phyloP scores from a whole-genome alignment of 2,113 vertebrate genomes.

The Romanogobio albipinnatus region DNA sequence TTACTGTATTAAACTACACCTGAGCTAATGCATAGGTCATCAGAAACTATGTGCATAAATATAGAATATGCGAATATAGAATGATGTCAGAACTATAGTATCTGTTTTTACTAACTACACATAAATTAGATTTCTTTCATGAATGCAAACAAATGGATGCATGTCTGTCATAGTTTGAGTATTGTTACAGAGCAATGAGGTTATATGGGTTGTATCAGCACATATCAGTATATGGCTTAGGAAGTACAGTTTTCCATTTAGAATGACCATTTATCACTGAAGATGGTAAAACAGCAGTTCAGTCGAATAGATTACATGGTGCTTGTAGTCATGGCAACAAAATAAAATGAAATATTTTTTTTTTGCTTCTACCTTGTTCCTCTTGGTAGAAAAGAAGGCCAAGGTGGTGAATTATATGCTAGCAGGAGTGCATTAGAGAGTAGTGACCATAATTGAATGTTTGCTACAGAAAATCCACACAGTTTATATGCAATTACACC shows the following conservation, averaged over 20 bases:
- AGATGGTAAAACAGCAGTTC: neutral
- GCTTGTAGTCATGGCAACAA: slow-evolving; percentile 15
- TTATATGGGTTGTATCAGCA: neutral
- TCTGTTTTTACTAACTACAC: neutral
- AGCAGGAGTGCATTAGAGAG: neutral
- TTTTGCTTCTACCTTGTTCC: neutral
- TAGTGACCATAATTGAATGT: neutral
- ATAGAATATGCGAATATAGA: neutral
- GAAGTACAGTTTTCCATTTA: neutral
- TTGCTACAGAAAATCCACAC: neutral
- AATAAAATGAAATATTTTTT: neutral
- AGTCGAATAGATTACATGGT: neutral
- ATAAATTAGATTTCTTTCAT: neutral
- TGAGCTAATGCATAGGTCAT: neutral
- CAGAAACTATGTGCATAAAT: no score
- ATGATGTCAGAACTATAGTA: neutral
- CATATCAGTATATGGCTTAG: neutral
- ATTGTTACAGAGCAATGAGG: neutral
- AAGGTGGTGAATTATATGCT: neutral
- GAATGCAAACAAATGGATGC: neutral
- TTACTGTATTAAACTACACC: neutral
- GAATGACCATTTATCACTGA: neutral
- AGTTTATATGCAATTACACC: neutral
- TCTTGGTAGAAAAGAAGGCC: neutral
- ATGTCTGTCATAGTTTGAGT: neutral